These are phyloP conservation scores for Calidris pugnax DNA, from an alignment of 2,113 vertebrate genomes.

Conservation along the genomic window DNA sequence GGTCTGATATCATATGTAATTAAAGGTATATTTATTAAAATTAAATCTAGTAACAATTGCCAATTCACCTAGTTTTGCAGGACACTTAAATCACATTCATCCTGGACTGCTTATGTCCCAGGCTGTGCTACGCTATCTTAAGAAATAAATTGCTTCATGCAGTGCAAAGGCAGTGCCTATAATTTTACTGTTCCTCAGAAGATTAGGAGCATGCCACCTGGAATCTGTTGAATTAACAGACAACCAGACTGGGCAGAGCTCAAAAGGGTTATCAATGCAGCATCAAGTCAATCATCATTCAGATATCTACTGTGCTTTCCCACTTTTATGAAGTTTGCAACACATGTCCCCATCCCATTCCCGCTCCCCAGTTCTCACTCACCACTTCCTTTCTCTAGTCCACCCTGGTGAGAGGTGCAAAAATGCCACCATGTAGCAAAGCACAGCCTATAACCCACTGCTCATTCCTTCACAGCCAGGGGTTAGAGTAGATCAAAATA, in stretches of 20 bases:
- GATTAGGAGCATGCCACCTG: neutral
- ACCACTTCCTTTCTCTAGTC: constrained; percentile 21
- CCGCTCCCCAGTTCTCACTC: constrained; percentile 7
- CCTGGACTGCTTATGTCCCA: neutral
- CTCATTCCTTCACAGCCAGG: constrained; percentile 49
- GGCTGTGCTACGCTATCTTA: neutral
- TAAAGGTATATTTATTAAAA: neutral
- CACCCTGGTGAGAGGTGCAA: neutral
- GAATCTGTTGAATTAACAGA: constrained; percentile 27
- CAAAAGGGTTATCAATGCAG: constrained; percentile 6
- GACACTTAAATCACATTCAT: neutral
- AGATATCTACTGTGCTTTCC: neutral
- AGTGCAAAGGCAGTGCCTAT: neutral
- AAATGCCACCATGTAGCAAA: neutral
- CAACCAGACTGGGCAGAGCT: neutral
- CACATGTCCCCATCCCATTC: neutral
- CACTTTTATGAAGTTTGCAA: neutral
- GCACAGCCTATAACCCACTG: neutral
- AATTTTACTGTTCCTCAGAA: constrained; percentile 3
- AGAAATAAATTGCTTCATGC: neutral
- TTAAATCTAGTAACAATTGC: neutral
- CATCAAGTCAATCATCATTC: neutral
- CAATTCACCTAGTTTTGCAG: neutral
- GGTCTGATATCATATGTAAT: neutral
- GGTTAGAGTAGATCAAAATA: constrained; percentile 64